These are phyloP conservation scores for Callosobruchus maculatus DNA, from an alignment of 2,888 invertebrate species.

Conservation along the genomic window DNA sequence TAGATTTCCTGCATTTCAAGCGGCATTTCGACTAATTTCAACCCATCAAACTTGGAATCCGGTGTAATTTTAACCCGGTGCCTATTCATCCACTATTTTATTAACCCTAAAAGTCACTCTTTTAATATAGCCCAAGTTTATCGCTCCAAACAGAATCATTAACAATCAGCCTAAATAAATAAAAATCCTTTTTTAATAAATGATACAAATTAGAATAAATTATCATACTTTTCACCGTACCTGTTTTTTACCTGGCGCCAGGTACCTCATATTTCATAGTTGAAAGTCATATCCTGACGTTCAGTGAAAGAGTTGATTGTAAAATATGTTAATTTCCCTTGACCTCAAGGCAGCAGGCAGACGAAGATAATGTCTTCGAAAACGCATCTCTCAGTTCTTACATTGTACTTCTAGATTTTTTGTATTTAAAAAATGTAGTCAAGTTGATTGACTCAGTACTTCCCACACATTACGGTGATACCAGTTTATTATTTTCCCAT, in stretches of 20 bases:
- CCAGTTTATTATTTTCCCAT: too few relatives aligned
- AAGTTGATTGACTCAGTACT: too few relatives aligned
- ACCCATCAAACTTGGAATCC: constrained; percentile 6
- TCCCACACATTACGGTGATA: too few relatives aligned
- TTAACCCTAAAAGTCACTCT: constrained; percentile 26
- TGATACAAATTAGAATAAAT: constrained; percentile 25
- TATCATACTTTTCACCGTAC: constrained; percentile 26
- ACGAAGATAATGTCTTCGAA: too few relatives aligned
- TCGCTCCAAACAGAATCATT: constrained; percentile 16
- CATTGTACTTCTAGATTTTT: too few relatives aligned
- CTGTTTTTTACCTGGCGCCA: constrained; percentile 29
- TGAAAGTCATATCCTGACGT: neutral
- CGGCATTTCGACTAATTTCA: neutral
- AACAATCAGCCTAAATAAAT: constrained; percentile 17
- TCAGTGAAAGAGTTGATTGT: neutral
- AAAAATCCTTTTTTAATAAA: constrained; percentile 16
- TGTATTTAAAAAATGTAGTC: too few relatives aligned
- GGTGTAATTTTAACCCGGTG: constrained; percentile 8
- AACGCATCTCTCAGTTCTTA: too few relatives aligned
- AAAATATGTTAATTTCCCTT: neutral
- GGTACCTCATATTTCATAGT: constrained; percentile 27
- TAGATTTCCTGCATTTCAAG: constrained; percentile 1
- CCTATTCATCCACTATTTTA: constrained; percentile 19
- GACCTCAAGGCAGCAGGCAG: neutral
- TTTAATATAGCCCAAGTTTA: constrained; percentile 28